Base-by-base conservation (phyloP, 2,888 invertebrate species). In the Augochlorella aurata region DNA sequence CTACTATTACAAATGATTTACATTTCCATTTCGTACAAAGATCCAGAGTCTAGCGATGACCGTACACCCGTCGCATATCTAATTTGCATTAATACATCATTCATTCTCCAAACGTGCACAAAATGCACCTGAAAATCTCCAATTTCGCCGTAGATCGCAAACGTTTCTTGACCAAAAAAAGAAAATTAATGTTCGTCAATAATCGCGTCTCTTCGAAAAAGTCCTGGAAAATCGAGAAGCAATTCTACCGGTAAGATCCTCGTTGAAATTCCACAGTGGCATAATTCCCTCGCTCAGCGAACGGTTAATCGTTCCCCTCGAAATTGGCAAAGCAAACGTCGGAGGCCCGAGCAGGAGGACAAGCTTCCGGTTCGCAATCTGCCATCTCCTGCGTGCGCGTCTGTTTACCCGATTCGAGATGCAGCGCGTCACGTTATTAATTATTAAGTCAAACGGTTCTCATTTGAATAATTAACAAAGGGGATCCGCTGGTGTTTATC, bases 241-340 rank as follows among this genome's bases (percentile, higher is more conserved):
- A 14, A 58, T 58, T 21, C 24, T 24, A 7, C 7, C 38, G 38
- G 38, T 5, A 38, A 5, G 5, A 0, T 38, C 38, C 38, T 38
- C 38, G 38, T 38, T 58, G 21, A 4, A 14, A 58, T 58, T 12
- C 58, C 58, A 14, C 7, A 12, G 21, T 2, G 14, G 7, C 24
- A 58, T 58, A 58, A 58, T 54, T 24, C 5, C 21, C 12, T 58
- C 2, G 58, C 14, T 21, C 14, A 14, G 21, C 24, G 58, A 7
- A 58, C 24, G 21, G 58, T 24, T 58, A 58, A 58, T 24, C 58
- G 58, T 24, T 58, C 14, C 24, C 58, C 58, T 5, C 14, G 24
- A 58, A 58, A 58, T 58, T 58, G 58, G 58, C 61, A 79, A 80
- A 80, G 72, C 79, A 79, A 80, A 79, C 69, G 61, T 58, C 58